A percentile compares a stretch with the other conserved stretches of the same genome.
These are phyloP conservation scores for Drosophila bifasciata DNA, from an alignment of 1,140 invertebrate species.

Conservation along the genomic window DNA sequence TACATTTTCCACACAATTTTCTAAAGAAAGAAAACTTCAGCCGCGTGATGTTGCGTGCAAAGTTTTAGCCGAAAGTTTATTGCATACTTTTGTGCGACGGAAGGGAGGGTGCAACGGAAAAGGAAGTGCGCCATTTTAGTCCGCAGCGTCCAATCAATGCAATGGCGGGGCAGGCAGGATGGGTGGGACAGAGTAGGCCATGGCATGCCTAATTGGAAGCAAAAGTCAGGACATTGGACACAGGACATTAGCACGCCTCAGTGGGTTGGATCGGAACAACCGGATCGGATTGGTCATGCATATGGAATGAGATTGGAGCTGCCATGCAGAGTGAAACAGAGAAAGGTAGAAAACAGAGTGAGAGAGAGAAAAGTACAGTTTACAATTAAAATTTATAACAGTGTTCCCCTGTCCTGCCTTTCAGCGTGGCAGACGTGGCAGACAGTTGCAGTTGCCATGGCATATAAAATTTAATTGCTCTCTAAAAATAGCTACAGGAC, in stretches of 20 bases:
- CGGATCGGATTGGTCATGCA: conserved; percentile 39
- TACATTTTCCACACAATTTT: neutral
- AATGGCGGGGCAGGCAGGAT: conserved; percentile 7
- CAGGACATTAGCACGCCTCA: conserved; percentile 63
- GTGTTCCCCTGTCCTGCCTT: conserved; percentile 20
- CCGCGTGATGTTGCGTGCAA: conserved; percentile 42
- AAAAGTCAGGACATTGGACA: conserved; percentile 43
- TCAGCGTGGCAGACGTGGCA: conserved; percentile 30
- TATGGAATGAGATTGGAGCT: conserved; percentile 43
- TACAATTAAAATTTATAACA: conserved; percentile 80
- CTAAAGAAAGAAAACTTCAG: conserved; percentile 40
- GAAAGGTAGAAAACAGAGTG: neutral
- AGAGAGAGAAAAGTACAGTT: conserved; percentile 30
- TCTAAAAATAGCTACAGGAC: conserved; percentile 49
- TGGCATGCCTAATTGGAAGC: conserved; percentile 66
- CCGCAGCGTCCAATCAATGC: conserved; percentile 61
- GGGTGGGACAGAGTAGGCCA: conserved; percentile 1
- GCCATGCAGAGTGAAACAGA: conserved; percentile 24
- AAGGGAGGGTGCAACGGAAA: conserved; percentile 17
- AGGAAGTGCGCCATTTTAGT: conserved; percentile 58
- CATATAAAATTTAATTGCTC: conserved; percentile 75
- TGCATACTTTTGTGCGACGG: conserved; percentile 43
- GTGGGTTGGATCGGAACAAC: neutral
- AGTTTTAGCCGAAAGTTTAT: conserved; percentile 54
- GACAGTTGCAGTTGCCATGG: conserved; percentile 43